Evolutionary conservation across 2,113 vertebrate species (phyloP).

Genomic region (Platichthys flesus): DNA sequence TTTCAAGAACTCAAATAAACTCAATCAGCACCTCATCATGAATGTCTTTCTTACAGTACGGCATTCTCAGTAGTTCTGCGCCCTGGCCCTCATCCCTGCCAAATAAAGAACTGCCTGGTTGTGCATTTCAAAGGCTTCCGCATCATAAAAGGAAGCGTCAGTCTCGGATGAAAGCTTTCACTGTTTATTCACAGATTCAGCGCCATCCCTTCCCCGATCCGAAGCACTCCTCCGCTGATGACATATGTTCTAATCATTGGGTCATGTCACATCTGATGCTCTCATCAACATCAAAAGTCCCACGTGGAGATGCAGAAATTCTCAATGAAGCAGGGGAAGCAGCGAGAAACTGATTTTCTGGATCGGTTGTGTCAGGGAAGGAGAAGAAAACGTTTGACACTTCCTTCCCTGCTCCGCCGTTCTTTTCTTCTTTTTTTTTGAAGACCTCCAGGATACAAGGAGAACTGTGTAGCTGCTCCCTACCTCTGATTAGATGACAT

Average conservation of each 20-base stretch:
- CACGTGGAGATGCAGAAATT: constrained; percentile 60
- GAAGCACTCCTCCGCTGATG: constrained; percentile 64
- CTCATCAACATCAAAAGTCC: constrained; percentile 71
- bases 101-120: constrained; percentile 38
- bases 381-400: constrained; percentile 59
- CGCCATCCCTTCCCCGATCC: constrained; percentile 15
- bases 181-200: constrained; percentile 57
- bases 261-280: constrained; percentile 64
- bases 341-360: constrained; percentile 48
- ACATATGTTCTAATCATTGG: constrained; percentile 74
- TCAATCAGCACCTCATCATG: constrained; percentile 15
- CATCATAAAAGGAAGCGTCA: constrained; percentile 54
- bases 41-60: background rate
- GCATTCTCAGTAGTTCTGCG: constrained; percentile 17
- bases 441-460: constrained; percentile 28
- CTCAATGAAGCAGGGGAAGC: constrained; percentile 52
- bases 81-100: constrained; percentile 6
- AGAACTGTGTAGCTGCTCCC: constrained; percentile 25
- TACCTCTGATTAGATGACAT: constrained; percentile 41
- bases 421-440: background rate
- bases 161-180: constrained; percentile 58
- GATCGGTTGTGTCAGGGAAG: constrained; percentile 50
- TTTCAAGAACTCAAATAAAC: constrained; percentile 13
- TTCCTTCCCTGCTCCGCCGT: constrained; percentile 38
- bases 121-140: constrained; percentile 67